Base-by-base conservation (phyloP, 2,888 invertebrate species). In the Lacanobia oleracea region DNA sequence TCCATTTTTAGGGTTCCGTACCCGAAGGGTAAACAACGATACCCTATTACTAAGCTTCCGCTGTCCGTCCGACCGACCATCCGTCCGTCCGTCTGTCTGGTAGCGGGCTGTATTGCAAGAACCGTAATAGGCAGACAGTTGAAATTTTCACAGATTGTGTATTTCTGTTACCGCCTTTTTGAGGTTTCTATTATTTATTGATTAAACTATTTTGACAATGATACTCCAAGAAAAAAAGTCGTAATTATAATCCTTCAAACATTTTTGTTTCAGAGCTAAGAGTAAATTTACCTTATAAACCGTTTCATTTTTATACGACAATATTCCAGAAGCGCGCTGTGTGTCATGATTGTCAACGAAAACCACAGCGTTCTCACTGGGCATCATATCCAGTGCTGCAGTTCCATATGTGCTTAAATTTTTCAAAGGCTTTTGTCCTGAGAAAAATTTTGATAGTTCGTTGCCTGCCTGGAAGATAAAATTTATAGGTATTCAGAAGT, bases 271-370 rank as follows among this genome's bases (percentile, higher is more conserved):
- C 3, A 43, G 54, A 23, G 7, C 5, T 8, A 56, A 14, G 5
- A 45, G 18, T 18, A 45, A 16, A 45, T 16, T 67, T 88, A 94
- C 97, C 96, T 97, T 98, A 93, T 98, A 98, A 63, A 96, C 94
- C 84, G 96, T 97, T 0, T 97, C 74, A n/a, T 96, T 93, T 89
- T 97, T 98, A 89, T 98, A 97, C 23, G 97, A 98, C 51, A 98
- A 92, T 21, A 97, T 96, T 68, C 96, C 96, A 27, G 96, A 12
- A 40, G 7, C 97, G 67, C 99, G 96, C 90, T 98, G 98, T 69
- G 98, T 98, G 89, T 99, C 99, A 86, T 99, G 99, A 92, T 99
- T 99, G 89, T 98, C 98, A 27, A 98, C 97, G 87, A 98, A 98
- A 9, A 97, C 97, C 0, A 98, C 87, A 0, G 98, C 97, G 65